A percentile compares a stretch with the other conserved stretches of the same genome.
phyloP scores from a whole-genome alignment of 2,113 vertebrate species.

The Lathamus discolor region DNA sequence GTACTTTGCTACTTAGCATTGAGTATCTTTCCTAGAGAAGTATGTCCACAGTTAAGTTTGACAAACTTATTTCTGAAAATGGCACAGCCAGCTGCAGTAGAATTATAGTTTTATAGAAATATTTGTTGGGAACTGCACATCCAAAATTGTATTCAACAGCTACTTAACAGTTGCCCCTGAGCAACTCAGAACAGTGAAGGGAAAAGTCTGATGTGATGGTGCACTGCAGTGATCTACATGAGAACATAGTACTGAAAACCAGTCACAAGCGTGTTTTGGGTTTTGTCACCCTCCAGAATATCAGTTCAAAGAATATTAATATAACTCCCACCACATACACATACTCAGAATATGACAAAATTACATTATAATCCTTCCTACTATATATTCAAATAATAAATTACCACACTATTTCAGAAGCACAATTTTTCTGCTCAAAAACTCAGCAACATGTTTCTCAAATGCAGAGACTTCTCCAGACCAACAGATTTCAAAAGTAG shows the following conservation, averaged over 20 bases:
- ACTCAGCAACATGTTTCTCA: neutral
- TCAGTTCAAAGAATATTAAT: neutral
- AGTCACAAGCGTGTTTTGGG: neutral
- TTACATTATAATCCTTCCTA: neutral
- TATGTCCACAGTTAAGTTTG: neutral
- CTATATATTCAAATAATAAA: neutral
- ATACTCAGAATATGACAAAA: neutral
- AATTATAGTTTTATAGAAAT: neutral
- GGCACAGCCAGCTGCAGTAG: neutral
- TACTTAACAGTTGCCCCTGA: neutral
- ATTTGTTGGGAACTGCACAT: neutral
- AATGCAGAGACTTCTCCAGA: neutral
- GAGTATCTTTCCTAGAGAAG: neutral
- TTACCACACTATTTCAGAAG: neutral
- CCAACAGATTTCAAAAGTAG: neutral
- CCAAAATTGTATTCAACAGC: neutral
- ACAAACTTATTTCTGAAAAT: neutral
- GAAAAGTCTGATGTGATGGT: accelerated
- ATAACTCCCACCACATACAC: neutral
- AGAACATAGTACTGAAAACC: neutral
- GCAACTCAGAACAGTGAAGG: neutral
- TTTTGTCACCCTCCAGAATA: neutral
- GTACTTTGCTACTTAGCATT: neutral
- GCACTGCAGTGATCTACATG: neutral
- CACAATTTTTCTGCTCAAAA: neutral